phyloP scores from a whole-genome alignment of 2,797 vertebrate species.

The Coluber constrictor region DNA sequence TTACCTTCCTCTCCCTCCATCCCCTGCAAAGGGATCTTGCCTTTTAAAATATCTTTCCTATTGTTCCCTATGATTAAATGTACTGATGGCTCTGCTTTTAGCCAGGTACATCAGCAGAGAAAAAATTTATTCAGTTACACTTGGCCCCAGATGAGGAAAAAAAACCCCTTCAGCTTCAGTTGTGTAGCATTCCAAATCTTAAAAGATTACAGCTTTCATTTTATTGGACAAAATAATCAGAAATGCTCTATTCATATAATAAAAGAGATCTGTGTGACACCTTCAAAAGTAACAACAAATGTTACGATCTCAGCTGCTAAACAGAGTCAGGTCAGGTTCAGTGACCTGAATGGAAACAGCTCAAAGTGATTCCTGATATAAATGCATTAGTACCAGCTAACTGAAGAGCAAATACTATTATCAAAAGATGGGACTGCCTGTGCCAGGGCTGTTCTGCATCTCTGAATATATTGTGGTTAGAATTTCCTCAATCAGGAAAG shows the following conservation, averaged over 20 bases:
- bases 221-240: background rate
- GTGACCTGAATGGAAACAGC: background rate
- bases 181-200: background rate
- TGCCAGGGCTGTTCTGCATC: background rate
- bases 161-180: background rate
- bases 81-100: background rate
- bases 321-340: background rate
- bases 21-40: background rate
- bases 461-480: background rate
- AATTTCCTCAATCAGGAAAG: background rate
- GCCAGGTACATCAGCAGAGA: conserved; percentile 10
- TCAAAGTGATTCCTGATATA: background rate
- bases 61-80: conserved; percentile 5
- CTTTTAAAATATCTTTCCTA: conserved; percentile 15
- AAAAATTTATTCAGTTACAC: background rate
- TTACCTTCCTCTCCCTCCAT: background rate
- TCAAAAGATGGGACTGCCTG: background rate
- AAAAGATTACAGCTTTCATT: background rate
- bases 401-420: background rate
- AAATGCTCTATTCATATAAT: background rate
- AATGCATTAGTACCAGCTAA: background rate
- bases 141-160: background rate
- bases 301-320: background rate
- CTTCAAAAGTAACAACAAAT: background rate
- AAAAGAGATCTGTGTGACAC: background rate